Evolutionary conservation across 2,113 vertebrate genomes (phyloP).

Genomic region (Callithrix jacchus): DNA sequence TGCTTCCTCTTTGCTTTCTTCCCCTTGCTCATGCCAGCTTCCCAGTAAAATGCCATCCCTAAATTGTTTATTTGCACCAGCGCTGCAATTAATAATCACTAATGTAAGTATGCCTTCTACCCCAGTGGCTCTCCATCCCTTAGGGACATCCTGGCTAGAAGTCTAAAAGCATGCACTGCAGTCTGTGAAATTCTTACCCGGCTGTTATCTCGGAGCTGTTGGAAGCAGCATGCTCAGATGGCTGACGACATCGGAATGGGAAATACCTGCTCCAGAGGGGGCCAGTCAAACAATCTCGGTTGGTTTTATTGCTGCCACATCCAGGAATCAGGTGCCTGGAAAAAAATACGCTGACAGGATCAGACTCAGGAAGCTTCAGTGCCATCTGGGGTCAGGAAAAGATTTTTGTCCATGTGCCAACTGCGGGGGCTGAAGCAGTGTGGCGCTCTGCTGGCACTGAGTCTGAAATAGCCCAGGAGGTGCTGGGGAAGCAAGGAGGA

Average conservation of each 20-base stretch:
- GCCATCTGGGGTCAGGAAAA: constrained; percentile 73
- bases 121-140: background rate
- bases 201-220: constrained; percentile 4
- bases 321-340: constrained; percentile 65
- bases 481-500: background rate
- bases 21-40: background rate
- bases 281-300: background rate
- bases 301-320: constrained; percentile 55
- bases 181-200: background rate
- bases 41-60: background rate
- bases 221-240: background rate
- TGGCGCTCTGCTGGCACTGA: rapidly evolving
- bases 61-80: background rate
- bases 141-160: background rate
- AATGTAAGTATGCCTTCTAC: too few relatives aligned
- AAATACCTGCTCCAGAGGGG: constrained; percentile 25
- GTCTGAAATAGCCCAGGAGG: background rate
- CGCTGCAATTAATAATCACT: background rate
- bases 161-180: background rate
- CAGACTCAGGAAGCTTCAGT: constrained; percentile 50
- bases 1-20: background rate
- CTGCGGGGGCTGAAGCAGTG: background rate
- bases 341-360: constrained; percentile 62
- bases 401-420: constrained; percentile 49
- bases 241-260: constrained; percentile 30